Conservation (phyloP, 2,888 invertebrate genomes). For the Trachelus iudaicus region DNA sequence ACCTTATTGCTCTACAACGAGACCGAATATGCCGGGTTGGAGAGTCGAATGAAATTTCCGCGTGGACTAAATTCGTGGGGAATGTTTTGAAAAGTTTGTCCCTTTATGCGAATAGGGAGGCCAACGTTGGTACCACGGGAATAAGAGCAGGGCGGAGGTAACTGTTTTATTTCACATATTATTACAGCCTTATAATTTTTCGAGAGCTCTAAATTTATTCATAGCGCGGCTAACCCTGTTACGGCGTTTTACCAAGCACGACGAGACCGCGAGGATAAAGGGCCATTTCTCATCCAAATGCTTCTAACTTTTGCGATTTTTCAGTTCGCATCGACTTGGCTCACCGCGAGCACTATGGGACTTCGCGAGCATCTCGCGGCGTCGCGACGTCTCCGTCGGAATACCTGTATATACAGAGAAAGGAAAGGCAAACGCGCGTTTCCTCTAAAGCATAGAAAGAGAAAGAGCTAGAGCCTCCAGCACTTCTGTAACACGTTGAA, state of each 20-base stretch:
- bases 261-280: not conserved
- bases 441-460: not conserved
- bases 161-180: slow-evolving; percentile 36
- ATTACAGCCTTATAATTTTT: slow-evolving; percentile 53
- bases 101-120: not conserved
- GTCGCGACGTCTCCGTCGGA: not conserved
- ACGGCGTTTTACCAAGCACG: slow-evolving; percentile 52
- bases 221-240: slow-evolving; percentile 61
- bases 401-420: not conserved
- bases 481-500: not conserved
- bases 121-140: not conserved
- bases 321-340: not conserved
- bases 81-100: slow-evolving; percentile 35
- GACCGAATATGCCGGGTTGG: not conserved
- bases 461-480: not conserved
- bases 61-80: slow-evolving; percentile 44
- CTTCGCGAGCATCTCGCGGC: not conserved
- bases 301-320: slow-evolving; percentile 44
- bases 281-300: slow-evolving; percentile 42
- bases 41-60: slow-evolving; percentile 39
- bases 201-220: slow-evolving; percentile 61
- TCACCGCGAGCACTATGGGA: not conserved
- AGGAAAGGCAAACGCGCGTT: not conserved
- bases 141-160: slow-evolving; percentile 5
- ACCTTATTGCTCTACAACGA: not conserved